phyloP scores from a whole-genome alignment of 2,888 invertebrate genomes.

The Synanthedon vespiformis region DNA sequence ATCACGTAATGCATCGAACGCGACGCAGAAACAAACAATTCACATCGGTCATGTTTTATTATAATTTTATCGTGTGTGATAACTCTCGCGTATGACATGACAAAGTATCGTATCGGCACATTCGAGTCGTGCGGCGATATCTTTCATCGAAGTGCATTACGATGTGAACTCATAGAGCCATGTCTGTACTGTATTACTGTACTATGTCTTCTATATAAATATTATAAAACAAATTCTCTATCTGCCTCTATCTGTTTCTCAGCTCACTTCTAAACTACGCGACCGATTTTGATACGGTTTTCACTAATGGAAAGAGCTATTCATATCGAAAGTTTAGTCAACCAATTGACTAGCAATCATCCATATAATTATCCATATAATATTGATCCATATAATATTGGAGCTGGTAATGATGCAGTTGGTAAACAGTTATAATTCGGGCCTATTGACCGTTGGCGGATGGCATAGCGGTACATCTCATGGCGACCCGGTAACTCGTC shows the following conservation, averaged over 20 bases:
- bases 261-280: too few species aligned
- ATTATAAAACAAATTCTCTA: too few species aligned
- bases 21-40: not conserved
- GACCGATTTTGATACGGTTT: too few species aligned
- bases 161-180: slow-evolving; percentile 3
- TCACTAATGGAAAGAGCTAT: too few species aligned
- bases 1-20: too few species aligned
- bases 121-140: slow-evolving; percentile 10
- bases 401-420: not conserved
- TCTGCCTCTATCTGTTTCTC: too few species aligned
- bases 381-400: too few species aligned
- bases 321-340: slow-evolving; percentile 24
- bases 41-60: slow-evolving; percentile 8
- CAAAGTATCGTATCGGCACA: slow-evolving; percentile 12
- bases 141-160: slow-evolving; percentile 11
- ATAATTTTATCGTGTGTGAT: slow-evolving; percentile 6
- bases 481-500: slow-evolving; percentile 36
- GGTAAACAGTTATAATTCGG: slow-evolving; percentile 56
- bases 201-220: too few species aligned
- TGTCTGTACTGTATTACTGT: slow-evolving; percentile 5
- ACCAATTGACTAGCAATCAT: slow-evolving; percentile 1
- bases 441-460: slow-evolving; percentile 35
- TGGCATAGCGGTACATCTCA: slow-evolving; percentile 46
- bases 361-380: too few species aligned
- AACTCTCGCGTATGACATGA: slow-evolving; percentile 1